phyloP scores from a whole-genome alignment of 2,113 vertebrate genomes.

The Sinocyclocheilus grahami region DNA sequence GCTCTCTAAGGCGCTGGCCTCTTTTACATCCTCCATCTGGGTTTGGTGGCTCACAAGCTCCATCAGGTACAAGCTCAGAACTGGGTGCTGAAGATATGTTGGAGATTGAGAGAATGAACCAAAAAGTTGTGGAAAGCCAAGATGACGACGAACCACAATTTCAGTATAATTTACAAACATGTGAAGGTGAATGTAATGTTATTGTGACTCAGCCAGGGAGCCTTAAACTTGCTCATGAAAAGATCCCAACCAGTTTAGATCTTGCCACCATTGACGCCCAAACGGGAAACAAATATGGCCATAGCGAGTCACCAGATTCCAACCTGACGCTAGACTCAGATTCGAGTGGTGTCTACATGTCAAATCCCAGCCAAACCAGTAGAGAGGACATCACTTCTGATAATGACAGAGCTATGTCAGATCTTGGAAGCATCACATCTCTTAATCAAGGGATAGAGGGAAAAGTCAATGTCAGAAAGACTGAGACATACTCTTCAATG shows the following conservation, averaged over 20 bases:
- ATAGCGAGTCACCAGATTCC: conserved; percentile 75
- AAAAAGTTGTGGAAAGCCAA: conserved; percentile 72
- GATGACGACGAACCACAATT: conserved; percentile 66
- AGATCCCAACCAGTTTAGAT: conserved; percentile 70
- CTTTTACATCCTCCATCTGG: conserved; percentile 75
- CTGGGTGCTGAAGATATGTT: conserved; percentile 70
- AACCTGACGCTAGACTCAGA: conserved; percentile 74
- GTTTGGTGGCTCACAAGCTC: conserved; percentile 78
- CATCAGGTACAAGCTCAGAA: conserved; percentile 75
- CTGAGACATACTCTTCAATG: background rate
- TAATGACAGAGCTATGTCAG: conserved; percentile 55
- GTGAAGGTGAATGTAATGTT: conserved; percentile 65
- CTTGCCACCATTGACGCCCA: conserved; percentile 47
- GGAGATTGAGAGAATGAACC: conserved; percentile 73
- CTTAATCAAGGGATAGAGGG: conserved; percentile 70
- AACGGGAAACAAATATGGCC: conserved; percentile 29
- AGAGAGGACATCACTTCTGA: conserved; percentile 65
- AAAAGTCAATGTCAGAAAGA: conserved; percentile 55
- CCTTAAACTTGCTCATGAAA: conserved; percentile 49
- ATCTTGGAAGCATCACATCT: conserved; percentile 70
- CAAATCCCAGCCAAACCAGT: conserved; percentile 68
- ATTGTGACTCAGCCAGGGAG: conserved; percentile 68
- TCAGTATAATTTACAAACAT: conserved; percentile 61
- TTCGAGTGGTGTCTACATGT: conserved; percentile 76
- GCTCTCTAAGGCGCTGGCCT: conserved; percentile 76